Evolutionary conservation across 2,113 vertebrate species (phyloP), one percentile per base, ranked within the genome.

Genomic region (Sialia sialis): DNA sequence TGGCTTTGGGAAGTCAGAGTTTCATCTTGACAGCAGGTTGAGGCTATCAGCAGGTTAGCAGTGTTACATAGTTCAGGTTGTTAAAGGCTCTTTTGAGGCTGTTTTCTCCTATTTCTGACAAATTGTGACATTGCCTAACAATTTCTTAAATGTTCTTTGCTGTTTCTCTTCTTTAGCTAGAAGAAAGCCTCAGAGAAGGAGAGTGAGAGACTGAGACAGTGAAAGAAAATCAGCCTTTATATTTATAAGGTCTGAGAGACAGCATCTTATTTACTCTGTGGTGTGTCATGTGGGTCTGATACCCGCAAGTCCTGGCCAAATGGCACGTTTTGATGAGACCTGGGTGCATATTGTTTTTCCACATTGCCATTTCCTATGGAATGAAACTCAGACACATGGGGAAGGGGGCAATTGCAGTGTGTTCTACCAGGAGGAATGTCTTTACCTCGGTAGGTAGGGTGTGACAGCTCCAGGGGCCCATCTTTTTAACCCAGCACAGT

Each of bases 121-220:
- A 67, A 54, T 15, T 64, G n/a, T 0, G 3, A 34, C 0, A 0
- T 79, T 46, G 13, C 20, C 43, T 51, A 34, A 46, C 4, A 11
- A 32, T 49, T 88, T 68, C 25, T 80, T 73, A 44, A 83, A 55
- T 32, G 38, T 13, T 72, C 22, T 82, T 52, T 44, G 20, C 26
- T 48, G 25, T 21, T 90, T 34, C n/a, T 90, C 22, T 41, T 86
- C 7, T 49, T 80, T 34, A 90, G 41, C 25, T 34, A 60, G 79
- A 81, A 84, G 32, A 13, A 1, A 4, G 16, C 8, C 26, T 78
- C 21, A 21, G 48, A 78, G 56, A 76, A 38, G 58, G n/a, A 80
- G 25, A 32, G 25, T 48, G 6, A 20, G 26, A 36, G 20, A 49
- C 3, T n/a, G 21, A 68, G 41, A 38, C 4, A 39, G 19, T 38